Evolutionary conservation across 2,113 vertebrate genomes (phyloP).

Genomic region (Progne subis): DNA sequence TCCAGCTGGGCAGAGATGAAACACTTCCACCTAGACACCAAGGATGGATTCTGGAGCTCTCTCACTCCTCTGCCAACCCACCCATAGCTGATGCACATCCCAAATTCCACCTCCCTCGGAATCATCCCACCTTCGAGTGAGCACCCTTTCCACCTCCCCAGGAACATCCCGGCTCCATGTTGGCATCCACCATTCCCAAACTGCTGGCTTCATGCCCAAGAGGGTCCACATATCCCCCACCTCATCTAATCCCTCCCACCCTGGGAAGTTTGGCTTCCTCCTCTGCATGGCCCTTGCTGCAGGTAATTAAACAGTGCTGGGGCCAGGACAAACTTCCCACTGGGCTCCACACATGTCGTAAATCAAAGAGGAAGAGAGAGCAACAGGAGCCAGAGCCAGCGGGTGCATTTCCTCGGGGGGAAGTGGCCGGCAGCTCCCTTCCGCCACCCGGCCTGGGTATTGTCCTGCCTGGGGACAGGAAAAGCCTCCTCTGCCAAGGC

Average conservation of each 20-base stretch:
- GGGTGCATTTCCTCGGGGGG: not conserved
- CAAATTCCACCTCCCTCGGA: not conserved
- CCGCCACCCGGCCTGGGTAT: not conserved
- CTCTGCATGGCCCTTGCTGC: not conserved
- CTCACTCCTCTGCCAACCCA: not conserved
- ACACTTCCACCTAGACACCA: not conserved
- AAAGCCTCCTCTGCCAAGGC: not conserved
- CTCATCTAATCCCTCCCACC: rapidly evolving
- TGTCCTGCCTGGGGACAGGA: slow-evolving; percentile 52
- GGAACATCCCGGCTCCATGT: not conserved
- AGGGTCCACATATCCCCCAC: not conserved
- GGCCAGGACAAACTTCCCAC: not conserved
- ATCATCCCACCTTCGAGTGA: rapidly evolving
- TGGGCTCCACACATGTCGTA: rapidly evolving
- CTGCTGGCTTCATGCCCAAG: not conserved
- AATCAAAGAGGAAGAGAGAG: slow-evolving; percentile 45
- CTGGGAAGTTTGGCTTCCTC: not conserved
- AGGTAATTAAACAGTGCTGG: not conserved
- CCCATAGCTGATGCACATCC: not conserved
- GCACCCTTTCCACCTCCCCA: not conserved
- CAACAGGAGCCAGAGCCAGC: not conserved
- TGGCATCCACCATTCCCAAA: not conserved
- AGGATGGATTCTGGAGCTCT: rapidly evolving
- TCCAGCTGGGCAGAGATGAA: not conserved
- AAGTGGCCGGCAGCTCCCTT: slow-evolving; percentile 55